Evolutionary conservation across 2,888 invertebrate genomes (phyloP), one percentile per base, ranked within the genome.

Genomic region (Heliconius sara): DNA sequence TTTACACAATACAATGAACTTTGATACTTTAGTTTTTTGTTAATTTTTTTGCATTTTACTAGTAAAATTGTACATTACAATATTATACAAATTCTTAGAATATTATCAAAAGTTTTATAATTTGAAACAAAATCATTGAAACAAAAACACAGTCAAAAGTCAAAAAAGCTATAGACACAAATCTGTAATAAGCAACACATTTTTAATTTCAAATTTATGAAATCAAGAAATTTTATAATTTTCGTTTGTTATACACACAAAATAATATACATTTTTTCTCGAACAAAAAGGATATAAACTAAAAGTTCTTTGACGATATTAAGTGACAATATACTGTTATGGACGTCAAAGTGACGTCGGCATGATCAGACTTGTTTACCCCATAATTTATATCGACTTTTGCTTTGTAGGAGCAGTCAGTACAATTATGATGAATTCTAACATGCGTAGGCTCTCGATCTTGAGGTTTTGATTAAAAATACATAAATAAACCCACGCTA

Each of bases 271-370:
- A 25, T 52, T 22, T 34, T 19, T 34, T 39, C 1, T n/a, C 0
- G 2, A n/a, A n/a, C 39, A 22, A 22, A 43, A 43, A 43, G 13
- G 39, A 70, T 25, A 39, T 2, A 70, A 43, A 43, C 39, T 70
- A 70, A 57, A 34, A 52, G 60, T 60, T 7, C n/a, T 19, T 77
- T 30, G 27, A 19, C 30, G 57, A 57, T 68, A 77, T 73, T 43
- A 73, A 72, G 25, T 39, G 43, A 75, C 27, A 47, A 27, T 65
- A 27, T 10, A 57, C n/a, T 57, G 12, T 47, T 9, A 43, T 25
- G 66, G 77, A 81, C 81, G 81, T 81, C 77, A 79, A 30, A 27
- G 27, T 79, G 79, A 79, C 81, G 81, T 75, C 25, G 65, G 65
- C 43, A 6, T 66, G 60, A 72, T 63, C 63, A 79, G 74, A 79